Conservation (phyloP, 1,140 invertebrate genomes). For the Drosophila arizonae region DNA sequence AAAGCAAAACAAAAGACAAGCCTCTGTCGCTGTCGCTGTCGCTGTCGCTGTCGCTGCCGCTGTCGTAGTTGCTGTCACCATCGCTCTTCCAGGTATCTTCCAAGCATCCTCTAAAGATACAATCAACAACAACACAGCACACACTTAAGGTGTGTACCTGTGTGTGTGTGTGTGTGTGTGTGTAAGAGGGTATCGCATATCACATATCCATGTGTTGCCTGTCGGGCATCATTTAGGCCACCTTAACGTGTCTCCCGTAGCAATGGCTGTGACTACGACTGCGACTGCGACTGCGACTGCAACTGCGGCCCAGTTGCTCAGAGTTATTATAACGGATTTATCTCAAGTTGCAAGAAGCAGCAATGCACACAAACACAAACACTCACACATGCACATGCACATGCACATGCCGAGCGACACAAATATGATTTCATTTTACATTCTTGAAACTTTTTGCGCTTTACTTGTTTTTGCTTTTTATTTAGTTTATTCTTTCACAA, state of each 20-base stretch:
- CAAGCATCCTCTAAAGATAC: constrained; percentile 71
- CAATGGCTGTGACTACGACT: constrained; percentile 1
- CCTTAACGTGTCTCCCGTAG: constrained; percentile 16
- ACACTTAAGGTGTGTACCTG: constrained; percentile 14
- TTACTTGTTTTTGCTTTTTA: constrained; percentile 49
- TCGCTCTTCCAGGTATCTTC: constrained; percentile 13
- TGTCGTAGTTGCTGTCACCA: neutral
- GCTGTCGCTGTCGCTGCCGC: constrained; percentile 1
- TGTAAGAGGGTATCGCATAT: constrained; percentile 10
- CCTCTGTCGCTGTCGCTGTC: neutral
- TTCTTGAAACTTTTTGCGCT: constrained; percentile 62
- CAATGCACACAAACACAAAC: constrained; percentile 32
- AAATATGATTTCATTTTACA: constrained; percentile 63
- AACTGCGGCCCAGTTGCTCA: constrained; percentile 56
- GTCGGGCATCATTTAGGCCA: constrained; percentile 64
- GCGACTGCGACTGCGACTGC: constrained; percentile 6
- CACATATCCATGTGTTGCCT: constrained; percentile 34
- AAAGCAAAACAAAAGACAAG: constrained; percentile 47
- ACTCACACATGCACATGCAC: constrained; percentile 14
- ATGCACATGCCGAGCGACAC: constrained; percentile 16
- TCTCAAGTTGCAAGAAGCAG: constrained; percentile 65
- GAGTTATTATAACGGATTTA: constrained; percentile 81
- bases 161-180: no score
- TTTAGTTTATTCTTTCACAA: constrained; percentile 59
- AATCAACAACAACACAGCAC: constrained; percentile 56